A percentile compares a stretch with the other conserved stretches of the same genome.
These are phyloP conservation scores for Minunthozetes semirufus DNA, from an alignment of 2,888 invertebrate genomes.

Conservation along the genomic window DNA sequence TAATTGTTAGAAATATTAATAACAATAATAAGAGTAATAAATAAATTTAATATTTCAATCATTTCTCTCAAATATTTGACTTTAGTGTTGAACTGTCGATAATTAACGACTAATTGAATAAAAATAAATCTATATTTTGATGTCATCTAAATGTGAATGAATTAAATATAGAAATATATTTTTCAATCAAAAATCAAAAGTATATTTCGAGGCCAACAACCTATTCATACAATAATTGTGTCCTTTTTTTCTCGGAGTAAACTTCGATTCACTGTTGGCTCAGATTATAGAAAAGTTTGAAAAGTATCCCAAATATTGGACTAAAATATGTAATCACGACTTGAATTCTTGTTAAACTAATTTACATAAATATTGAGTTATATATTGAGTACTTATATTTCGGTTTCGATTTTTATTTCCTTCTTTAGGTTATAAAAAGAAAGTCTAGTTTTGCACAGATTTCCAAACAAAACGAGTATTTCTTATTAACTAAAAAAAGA, in stretches of 20 bases:
- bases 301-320: too few relatives aligned
- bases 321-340: neutral
- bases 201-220: neutral
- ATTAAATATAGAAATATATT: neutral
- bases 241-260: neutral
- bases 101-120: too few relatives aligned
- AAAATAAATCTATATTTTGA: too few relatives aligned
- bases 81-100: too few relatives aligned
- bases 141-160: too few relatives aligned
- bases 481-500: neutral
- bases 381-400: neutral
- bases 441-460: neutral
- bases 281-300: too few relatives aligned
- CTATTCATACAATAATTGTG: neutral
- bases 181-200: neutral
- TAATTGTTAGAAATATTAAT: too few relatives aligned
- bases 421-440: neutral
- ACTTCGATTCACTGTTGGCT: too few relatives aligned
- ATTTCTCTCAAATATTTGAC: too few relatives aligned
- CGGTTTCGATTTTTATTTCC: slow-evolving; percentile 2
- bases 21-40: too few relatives aligned
- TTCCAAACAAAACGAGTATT: neutral
- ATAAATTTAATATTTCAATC: too few relatives aligned
- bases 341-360: neutral
- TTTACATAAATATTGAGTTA: neutral